Evolutionary conservation across 2,797 vertebrate genomes (phyloP), one percentile per base, ranked within the genome.

Genomic region (Lagorchestes hirsutus): DNA sequence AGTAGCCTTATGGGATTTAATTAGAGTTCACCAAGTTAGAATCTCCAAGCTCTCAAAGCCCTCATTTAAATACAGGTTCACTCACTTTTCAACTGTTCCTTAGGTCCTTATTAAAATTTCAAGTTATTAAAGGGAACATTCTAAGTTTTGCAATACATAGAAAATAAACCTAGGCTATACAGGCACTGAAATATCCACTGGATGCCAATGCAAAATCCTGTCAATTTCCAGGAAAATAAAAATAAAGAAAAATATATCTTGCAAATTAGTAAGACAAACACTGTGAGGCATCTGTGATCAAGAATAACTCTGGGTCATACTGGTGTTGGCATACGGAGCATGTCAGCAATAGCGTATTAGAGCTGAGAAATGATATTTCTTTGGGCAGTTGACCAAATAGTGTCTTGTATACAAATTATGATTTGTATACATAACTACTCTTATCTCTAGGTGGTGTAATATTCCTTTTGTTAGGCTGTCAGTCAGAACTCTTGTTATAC

Each of bases 1-100:
- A 98, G 96, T 98, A 95, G 98, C 98, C 99, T 99, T 99, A 92
- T 97, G 98, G 99, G 99, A 99, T 99, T 99, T 98, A 99, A 99
- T 99, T 99, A 99, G 97, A 99, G 98, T 99, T 99, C 99, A 98
- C 98, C 98, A 98, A 98, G 98, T 98, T 98, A 98, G 98, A 98
- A 95, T 98, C 97, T 98, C 98, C 96, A 98, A 96, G 97, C 97
- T 98, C 98, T 98, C 98, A 98, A 98, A 99, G 98, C 98, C 97
- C 97, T 99, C 98, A 99, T 99, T 99, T 99, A 98, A 99, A 99
- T 99, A 98, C 92, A 98, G 98, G 98, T 99, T 99, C 98, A 97
- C 98, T 98, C 97, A 98, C 98, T 98, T 98, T 98, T 98, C 98
- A 98, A 98, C 98, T 98, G 97, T 98, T 98, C 98, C 98, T 99